Base-by-base conservation (phyloP, 2,113 vertebrate genomes). In the Rattus rattus region DNA sequence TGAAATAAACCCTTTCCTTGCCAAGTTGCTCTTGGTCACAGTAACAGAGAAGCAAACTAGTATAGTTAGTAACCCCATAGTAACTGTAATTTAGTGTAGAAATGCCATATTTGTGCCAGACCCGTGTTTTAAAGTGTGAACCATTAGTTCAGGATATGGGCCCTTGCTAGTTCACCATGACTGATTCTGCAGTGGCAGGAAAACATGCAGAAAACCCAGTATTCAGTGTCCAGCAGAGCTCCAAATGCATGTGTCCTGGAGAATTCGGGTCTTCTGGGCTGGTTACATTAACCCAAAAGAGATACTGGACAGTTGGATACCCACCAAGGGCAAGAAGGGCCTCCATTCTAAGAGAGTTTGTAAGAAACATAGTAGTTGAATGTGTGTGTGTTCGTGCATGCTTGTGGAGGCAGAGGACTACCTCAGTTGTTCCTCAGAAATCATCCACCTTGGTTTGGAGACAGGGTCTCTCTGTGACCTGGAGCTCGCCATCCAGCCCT, bases 11-110 rank as follows among this genome's bases (percentile, higher is more conserved):
- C 13, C 39, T 36, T 30, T 63, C 22, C 30, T 43, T 11, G 39
- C 61, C 59, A 85, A 47, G 24, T 61, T 83, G 56, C 36, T 61
- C 54, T 83, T 61, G 5, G 36, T 61, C 80, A 83, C 79, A 81
- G 80, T 83, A 61, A 83, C 80, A 39, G 13, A 43, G n/a, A 63
- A 63, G 24, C 81, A 84, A 84, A 28, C 59, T 28, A 43, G 47
- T 47, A 63, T 26, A 87, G 69, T 49, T 2, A 88, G 49, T 97
- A 91, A 96, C 72, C 85, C 14, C 6, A 67, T 80, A 80, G 76
- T 84, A 80, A 94, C 95, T 93, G 43, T 72, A 97, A 94, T 94
- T 95, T 97, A 96, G 96, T 96, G 97, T 95, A 94, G 88, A 79
- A 96, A 90, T 81, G 73, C 90, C 43, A 75, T n/a, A 28, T 72